Evolutionary conservation across 2,113 vertebrate species (phyloP).

Genomic region (Xenus cinereus): DNA sequence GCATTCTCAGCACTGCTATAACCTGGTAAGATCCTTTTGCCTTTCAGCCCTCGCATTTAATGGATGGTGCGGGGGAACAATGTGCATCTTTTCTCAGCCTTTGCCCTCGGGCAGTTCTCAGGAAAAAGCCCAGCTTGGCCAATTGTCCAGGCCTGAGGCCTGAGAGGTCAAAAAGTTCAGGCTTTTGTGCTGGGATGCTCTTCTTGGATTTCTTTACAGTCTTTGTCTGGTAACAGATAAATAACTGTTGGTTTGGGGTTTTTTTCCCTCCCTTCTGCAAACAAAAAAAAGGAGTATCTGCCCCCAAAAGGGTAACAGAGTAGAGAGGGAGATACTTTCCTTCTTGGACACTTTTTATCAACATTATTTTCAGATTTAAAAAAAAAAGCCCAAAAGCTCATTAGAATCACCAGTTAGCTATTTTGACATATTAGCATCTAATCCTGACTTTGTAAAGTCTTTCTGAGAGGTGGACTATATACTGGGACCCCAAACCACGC

Average conservation of each 20-base stretch:
- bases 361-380: conserved; percentile 15
- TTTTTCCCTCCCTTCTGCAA: conserved; percentile 49
- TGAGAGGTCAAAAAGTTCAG: conserved; percentile 75
- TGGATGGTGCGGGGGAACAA: conserved; percentile 4
- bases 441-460: background rate
- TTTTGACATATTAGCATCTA: background rate
- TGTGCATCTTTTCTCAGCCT: conserved; percentile 54
- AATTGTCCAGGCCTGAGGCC: conserved; percentile 66
- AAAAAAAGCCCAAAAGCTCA: background rate
- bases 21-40: conserved; percentile 27
- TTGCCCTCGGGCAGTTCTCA: conserved; percentile 62
- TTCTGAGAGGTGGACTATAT: background rate
- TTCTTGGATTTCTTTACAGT: conserved; percentile 79
- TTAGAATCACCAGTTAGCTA: background rate
- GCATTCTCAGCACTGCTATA: conserved; percentile 16
- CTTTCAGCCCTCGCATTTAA: conserved; percentile 13
- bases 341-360: background rate
- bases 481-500: rapidly evolving
- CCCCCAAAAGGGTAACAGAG: background rate
- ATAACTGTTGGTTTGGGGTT: conserved; percentile 65
- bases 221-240: conserved; percentile 87
- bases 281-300: conserved; percentile 62
- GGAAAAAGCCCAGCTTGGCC: conserved; percentile 54
- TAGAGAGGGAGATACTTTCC: background rate
- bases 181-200: conserved; percentile 78